phyloP scores from a whole-genome alignment of 1,140 invertebrate species.

The Aporrectodea caliginosa region DNA sequence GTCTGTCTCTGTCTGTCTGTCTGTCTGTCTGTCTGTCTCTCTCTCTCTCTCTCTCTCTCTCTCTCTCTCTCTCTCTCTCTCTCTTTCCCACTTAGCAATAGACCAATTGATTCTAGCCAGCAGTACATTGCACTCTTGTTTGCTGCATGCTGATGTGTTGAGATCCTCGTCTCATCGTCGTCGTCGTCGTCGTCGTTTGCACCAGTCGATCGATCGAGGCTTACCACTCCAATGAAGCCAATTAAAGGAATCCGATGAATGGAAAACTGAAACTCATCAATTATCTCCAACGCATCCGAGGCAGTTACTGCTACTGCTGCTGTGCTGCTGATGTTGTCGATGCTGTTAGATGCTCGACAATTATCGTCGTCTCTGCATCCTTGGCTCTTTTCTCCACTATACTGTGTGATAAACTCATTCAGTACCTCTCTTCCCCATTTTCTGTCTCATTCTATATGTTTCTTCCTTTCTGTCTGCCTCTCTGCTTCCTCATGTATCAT shows the following conservation, averaged over 20 bases:
- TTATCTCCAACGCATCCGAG: too few species aligned
- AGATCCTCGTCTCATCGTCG: not conserved
- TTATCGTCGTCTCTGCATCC: too few species aligned
- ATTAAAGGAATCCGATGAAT: too few species aligned
- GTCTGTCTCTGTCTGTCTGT: not conserved
- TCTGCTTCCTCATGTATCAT: too few species aligned
- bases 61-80: conserved; percentile 1
- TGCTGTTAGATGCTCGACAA: not conserved
- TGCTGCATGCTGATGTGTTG: not conserved
- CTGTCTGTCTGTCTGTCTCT: not conserved
- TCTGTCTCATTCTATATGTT: too few species aligned
- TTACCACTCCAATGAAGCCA: too few species aligned
- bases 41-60: not conserved
- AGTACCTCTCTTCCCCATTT: too few species aligned
- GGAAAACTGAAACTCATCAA: too few species aligned
- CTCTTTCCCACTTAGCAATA: not conserved
- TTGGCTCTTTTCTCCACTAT: too few species aligned
- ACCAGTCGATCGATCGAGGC: not conserved
- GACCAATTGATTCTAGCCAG: not conserved
- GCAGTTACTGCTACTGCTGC: not conserved
- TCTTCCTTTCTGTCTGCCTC: too few species aligned
- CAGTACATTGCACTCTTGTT: not conserved
- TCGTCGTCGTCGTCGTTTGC: not conserved
- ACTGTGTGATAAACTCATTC: too few species aligned
- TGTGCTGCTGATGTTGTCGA: not conserved